Base-by-base conservation (phyloP, 2,113 vertebrate genomes). In the Choloepus hoffmanni region DNA sequence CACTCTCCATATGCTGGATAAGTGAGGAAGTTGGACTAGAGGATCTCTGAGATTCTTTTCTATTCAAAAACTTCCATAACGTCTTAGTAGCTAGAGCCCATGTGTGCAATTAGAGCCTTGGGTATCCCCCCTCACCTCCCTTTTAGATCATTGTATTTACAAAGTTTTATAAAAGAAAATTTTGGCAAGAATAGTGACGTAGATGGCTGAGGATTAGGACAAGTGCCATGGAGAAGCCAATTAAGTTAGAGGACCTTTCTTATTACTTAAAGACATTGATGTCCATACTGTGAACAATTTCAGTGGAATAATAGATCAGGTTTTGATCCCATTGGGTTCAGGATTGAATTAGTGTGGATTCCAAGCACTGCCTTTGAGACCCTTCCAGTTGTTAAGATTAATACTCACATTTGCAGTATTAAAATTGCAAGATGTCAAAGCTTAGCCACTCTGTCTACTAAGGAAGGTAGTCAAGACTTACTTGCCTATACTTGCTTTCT, bases 401-500 rank as follows among this genome's bases (percentile, higher is more conserved):
- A 65, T 65, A 65, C 4, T 58, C 14, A 40, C 33, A 24, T 48
- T 84, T 84, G 40, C 11, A 26, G 45, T 88, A 30, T 92, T 85
- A 86, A 85, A 84, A 60, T 74, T 30, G 86, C 18, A 90, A 73
- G 40, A 79, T 72, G 45, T 28, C 48, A 76, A 15, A 23, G 1
- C 26, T 76, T 90, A 62, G 33, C 24, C 33, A 1, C 63, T 16
- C 40, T 50, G 40, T 70, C 85, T 63, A 2, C 24, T 1, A 28
- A 86, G 82, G 62, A 82, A 94, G 8, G 24, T 50, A 83, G 68
- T 67, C 43, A 90, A 45, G 70, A 86, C 65, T 88, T 65, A 91
- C 28, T 89, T 92, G 79, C 33, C 63, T 93, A 26, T 53, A 40
- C 43, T 95, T 95, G 23, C 92, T 96, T 81, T 36, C 19, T 90